Evolutionary conservation across 2,113 vertebrate species (phyloP).

Genomic region (Laticauda laticaudata): DNA sequence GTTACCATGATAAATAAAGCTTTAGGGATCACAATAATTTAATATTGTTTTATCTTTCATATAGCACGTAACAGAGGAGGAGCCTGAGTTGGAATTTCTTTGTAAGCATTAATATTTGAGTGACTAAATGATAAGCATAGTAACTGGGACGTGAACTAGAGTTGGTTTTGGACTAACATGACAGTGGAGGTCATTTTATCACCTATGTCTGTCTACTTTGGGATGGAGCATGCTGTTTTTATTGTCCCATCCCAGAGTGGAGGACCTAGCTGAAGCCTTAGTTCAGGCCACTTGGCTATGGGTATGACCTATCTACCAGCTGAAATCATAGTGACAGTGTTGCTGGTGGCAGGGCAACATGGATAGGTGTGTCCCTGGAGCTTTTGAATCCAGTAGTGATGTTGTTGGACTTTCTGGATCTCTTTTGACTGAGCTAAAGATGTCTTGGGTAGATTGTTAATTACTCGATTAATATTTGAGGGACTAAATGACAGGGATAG

Average conservation of each 20-base stretch:
- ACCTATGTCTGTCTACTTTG: background rate
- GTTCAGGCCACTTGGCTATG: background rate
- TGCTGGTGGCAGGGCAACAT: background rate
- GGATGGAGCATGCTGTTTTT: background rate
- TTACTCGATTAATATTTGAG: background rate
- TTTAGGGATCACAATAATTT: background rate
- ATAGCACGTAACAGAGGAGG: background rate
- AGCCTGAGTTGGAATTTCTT: background rate
- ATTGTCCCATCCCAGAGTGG: background rate
- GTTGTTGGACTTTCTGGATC: background rate
- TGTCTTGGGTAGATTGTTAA: background rate
- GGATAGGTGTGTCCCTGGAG: background rate
- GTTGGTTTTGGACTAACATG: background rate
- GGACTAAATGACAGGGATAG: background rate
- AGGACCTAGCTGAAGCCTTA: background rate
- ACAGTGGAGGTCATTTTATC: background rate
- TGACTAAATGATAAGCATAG: background rate
- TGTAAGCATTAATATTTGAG: background rate
- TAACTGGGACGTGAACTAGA: too few relatives aligned
- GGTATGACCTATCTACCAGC: background rate
- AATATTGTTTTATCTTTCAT: background rate
- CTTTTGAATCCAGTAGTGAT: background rate
- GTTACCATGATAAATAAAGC: background rate
- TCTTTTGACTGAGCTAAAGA: background rate
- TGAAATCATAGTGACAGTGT: background rate